Conservation (phyloP, 2,888 invertebrate species). For the Neelides folsomi region DNA sequence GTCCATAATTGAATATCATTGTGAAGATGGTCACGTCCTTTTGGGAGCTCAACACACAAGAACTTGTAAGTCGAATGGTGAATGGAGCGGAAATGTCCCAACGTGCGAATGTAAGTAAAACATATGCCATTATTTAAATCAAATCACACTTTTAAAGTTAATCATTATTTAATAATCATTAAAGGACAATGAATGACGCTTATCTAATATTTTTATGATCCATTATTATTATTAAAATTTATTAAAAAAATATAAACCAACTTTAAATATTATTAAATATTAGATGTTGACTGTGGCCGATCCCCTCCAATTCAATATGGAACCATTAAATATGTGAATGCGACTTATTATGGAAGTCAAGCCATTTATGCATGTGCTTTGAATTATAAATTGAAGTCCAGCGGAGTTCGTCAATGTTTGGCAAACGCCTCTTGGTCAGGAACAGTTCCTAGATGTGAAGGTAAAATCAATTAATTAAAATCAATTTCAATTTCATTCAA, state of each 20-base stretch:
- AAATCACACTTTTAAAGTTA: too few species aligned
- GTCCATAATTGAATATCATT: conserved; percentile 73
- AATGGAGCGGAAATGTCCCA: conserved; percentile 65
- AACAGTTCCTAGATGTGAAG: conserved; percentile 71
- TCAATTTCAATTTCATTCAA: too few species aligned
- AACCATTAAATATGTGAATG: conserved; percentile 56
- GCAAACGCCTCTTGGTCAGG: conserved; percentile 73
- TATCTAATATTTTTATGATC: too few species aligned
- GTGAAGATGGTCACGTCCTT: conserved; percentile 68
- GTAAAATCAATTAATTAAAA: conserved; percentile 38
- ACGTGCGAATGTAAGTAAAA: conserved; percentile 60
- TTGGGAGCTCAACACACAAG: conserved; percentile 53
- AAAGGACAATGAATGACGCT: too few species aligned
- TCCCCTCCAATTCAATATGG: conserved; percentile 67
- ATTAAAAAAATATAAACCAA: too few species aligned
- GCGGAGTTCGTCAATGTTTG: conserved; percentile 56
- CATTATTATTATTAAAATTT: too few species aligned
- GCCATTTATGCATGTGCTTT: conserved; percentile 65
- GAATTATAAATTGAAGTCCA: conserved; percentile 66
- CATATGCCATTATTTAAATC: conserved; percentile 27
- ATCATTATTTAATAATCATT: too few species aligned
- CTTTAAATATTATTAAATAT: neutral
- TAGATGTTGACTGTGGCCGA: conserved; percentile 79
- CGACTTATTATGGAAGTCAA: conserved; percentile 66
- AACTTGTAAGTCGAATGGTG: conserved; percentile 60